Conservation (phyloP, 2,113 vertebrate species). For the Stigmatopora argus region DNA sequence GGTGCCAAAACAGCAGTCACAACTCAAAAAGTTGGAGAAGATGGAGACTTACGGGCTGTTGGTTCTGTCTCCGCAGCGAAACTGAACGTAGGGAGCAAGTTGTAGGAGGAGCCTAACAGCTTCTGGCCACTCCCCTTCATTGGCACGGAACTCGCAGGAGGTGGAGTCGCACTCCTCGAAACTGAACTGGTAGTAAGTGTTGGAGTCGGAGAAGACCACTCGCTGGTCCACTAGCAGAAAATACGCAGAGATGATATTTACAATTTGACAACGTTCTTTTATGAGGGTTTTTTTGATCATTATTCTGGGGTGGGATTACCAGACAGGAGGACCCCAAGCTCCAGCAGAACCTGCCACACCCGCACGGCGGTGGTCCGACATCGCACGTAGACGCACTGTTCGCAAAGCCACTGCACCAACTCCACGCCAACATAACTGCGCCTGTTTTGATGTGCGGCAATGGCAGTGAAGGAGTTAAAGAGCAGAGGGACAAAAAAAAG, state of each 20-base stretch:
- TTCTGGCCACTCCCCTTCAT: conserved; percentile 87
- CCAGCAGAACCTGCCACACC: conserved; percentile 93
- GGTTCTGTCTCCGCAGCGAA: conserved; percentile 71
- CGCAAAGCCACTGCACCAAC: conserved; percentile 92
- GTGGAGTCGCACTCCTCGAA: conserved; percentile 87
- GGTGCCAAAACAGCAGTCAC: too few relatives aligned
- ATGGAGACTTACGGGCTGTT: conserved; percentile 81
- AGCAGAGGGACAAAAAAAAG: conserved; percentile 16
- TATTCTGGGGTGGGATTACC: conserved; percentile 65
- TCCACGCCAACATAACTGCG: conserved; percentile 91
- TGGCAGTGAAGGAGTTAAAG: conserved; percentile 11
- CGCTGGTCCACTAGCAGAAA: conserved; percentile 82
- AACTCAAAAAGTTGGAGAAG: not conserved
- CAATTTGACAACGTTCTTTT: not conserved
- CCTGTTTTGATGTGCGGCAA: conserved; percentile 74
- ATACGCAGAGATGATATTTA: not conserved
- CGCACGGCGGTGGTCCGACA: conserved; percentile 82
- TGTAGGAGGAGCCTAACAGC: conserved; percentile 86
- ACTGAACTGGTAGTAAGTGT: conserved; percentile 94
- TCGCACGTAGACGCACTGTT: conserved; percentile 87
- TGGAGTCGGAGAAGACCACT: conserved; percentile 86
- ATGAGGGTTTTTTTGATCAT: too few relatives aligned
- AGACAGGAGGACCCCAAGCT: conserved; percentile 90
- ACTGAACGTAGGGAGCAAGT: conserved; percentile 80
- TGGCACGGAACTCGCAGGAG: conserved; percentile 85